Base-by-base conservation (phyloP, 1,140 invertebrate species). In the Drosophila grimshawi region DNA sequence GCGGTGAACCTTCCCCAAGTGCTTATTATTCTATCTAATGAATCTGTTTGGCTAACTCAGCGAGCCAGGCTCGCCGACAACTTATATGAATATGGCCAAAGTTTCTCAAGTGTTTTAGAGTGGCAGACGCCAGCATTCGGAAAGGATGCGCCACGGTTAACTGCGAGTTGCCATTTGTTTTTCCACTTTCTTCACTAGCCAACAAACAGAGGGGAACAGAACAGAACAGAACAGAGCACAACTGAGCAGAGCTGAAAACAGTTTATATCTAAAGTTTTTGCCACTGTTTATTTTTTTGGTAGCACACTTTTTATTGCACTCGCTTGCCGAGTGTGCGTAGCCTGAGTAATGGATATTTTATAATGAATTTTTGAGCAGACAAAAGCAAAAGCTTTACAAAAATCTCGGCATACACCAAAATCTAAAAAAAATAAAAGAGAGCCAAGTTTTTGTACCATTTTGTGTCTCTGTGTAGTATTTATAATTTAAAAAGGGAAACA, bases 21-120 rank as follows among this genome's bases (percentile, higher is more conserved):
- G 77, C 81, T 83, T 89, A 89, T 89, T 89, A 89, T 89, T 78
- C 80, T 85, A 89, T 85, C 85, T 89, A 89, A 89, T 89, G 85
- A 89, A 89, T 89, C 85, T 89, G 81, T 85, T 90, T 86, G 68
- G 55, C 65, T 70, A 67, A 63, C 74, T 71, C 55, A 43, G 39
- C 39, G 39, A n/a, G 29, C 59, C 11, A 37, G 35, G n/a, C 27
- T 6, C 27, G 30, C 37, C 32, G 45, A 63, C 45, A 60, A 48
- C 57, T 35, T 64, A 49, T 79, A 70, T 80, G 69, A 80, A 88
- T 80, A 83, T 71, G 67, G 46, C 49, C 39, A 46, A 89, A 89
- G 74, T 89, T 88, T 67, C 62, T 76, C 81, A 85, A 89, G 85
- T 89, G 78, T 55, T 83, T 74, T 43, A 52, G 57, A 57, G 57